Conservation (phyloP, 2,797 vertebrate genomes). For the Scolopax rusticola region DNA sequence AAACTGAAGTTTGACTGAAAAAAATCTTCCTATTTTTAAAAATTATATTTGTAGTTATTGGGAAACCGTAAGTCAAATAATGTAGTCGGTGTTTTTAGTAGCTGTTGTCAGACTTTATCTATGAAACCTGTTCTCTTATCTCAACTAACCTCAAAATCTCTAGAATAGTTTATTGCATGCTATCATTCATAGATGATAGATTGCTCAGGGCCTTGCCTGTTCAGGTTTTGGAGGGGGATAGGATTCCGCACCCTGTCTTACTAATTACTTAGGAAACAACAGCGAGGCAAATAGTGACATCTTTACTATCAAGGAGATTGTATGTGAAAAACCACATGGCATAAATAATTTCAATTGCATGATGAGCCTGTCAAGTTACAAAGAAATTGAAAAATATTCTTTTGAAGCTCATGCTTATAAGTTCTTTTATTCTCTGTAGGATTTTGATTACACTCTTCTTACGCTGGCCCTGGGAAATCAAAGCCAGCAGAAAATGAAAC, state of each 20-base stretch:
- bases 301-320: not conserved
- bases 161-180: not conserved
- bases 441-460: not conserved
- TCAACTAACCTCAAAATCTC: not conserved
- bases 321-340: not conserved
- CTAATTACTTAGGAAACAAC: not conserved
- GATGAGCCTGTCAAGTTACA: not conserved
- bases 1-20: not conserved
- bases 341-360: not conserved
- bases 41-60: not conserved
- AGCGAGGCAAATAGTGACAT: not conserved
- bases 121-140: not conserved
- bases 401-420: not conserved
- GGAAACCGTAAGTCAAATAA: not conserved
- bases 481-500: not conserved
- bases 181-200: not conserved
- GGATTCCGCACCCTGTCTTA: not conserved
- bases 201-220: not conserved
- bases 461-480: not conserved
- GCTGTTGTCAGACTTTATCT: not conserved
- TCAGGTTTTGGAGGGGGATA: not conserved
- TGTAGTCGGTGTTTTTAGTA: not conserved
- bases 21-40: not conserved
- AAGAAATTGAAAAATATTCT: not conserved
- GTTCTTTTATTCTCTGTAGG: not conserved